phyloP scores from a whole-genome alignment of 1,140 invertebrate genomes.

The Aphelenchoides besseyi region DNA sequence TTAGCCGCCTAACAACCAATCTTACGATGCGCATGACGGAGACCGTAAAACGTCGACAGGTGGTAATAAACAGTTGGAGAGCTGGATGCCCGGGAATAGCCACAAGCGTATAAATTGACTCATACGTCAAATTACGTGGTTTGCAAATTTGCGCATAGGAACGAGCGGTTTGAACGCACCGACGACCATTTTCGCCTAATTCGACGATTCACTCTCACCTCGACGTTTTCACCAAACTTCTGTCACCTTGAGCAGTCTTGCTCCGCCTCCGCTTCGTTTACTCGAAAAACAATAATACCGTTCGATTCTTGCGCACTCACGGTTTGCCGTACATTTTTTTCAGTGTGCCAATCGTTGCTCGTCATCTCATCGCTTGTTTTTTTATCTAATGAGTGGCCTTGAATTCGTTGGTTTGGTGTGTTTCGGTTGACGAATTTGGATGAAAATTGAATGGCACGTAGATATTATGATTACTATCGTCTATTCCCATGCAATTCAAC shows the following conservation, averaged over 20 bases:
- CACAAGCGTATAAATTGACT: too few species aligned
- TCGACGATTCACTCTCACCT: constrained; percentile 4
- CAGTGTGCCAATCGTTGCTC: neutral
- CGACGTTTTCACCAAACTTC: constrained; percentile 4
- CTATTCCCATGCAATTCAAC: too few species aligned
- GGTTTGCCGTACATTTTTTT: neutral
- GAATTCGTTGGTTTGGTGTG: too few species aligned
- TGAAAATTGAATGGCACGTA: too few species aligned
- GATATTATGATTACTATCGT: too few species aligned
- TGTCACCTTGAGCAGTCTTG: neutral
- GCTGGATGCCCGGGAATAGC: too few species aligned
- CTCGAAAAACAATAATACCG: neutral
- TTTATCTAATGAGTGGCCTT: neutral
- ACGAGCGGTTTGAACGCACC: too few species aligned
- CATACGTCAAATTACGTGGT: too few species aligned
- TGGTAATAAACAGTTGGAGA: neutral
- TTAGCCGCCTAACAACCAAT: too few species aligned
- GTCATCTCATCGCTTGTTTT: neutral
- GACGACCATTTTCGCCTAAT: neutral
- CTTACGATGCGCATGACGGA: too few species aligned
- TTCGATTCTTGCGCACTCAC: neutral
- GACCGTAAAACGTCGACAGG: neutral
- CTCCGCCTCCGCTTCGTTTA: neutral
- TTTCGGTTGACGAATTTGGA: too few species aligned
- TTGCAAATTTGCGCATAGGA: too few species aligned